phyloP scores from a whole-genome alignment of 2,113 vertebrate genomes.

The Egretta garzetta region DNA sequence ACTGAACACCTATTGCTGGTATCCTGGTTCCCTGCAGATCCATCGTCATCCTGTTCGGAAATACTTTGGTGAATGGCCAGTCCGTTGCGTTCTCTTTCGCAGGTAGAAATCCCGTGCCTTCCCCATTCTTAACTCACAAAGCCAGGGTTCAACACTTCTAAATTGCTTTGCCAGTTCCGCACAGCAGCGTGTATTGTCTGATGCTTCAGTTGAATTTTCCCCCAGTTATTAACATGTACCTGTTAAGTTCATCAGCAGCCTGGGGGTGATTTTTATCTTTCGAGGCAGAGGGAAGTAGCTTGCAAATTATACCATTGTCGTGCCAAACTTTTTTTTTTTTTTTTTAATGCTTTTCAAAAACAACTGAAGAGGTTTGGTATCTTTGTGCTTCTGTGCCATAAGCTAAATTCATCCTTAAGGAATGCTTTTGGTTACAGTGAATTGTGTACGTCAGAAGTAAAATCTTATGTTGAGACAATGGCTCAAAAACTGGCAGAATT shows the following conservation, averaged over 20 bases:
- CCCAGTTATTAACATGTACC: not conserved
- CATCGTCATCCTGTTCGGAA: not conserved
- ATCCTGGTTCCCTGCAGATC: not conserved
- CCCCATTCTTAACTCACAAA: not conserved
- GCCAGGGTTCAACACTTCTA: not conserved
- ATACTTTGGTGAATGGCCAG: not conserved
- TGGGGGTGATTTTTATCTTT: constrained; percentile 33
- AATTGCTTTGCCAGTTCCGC: not conserved
- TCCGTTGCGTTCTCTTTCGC: not conserved
- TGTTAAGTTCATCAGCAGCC: constrained; percentile 48
- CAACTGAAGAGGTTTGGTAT: not conserved
- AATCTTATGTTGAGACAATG: not conserved
- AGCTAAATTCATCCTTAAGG: not conserved
- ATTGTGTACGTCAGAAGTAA: not conserved
- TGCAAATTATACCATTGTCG: not conserved
- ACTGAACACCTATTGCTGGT: not conserved
- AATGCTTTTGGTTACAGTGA: not conserved
- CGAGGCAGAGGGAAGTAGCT: constrained; percentile 35
- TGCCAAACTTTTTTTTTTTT: not conserved
- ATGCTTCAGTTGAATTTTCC: not conserved
- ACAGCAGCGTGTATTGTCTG: not conserved
- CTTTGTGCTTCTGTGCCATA: not conserved
- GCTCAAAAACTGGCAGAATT: not conserved
- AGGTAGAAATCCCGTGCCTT: not conserved
- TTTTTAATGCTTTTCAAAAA: not conserved